phyloP scores from a whole-genome alignment of 2,888 invertebrate genomes.

The Apoda limacodes region DNA sequence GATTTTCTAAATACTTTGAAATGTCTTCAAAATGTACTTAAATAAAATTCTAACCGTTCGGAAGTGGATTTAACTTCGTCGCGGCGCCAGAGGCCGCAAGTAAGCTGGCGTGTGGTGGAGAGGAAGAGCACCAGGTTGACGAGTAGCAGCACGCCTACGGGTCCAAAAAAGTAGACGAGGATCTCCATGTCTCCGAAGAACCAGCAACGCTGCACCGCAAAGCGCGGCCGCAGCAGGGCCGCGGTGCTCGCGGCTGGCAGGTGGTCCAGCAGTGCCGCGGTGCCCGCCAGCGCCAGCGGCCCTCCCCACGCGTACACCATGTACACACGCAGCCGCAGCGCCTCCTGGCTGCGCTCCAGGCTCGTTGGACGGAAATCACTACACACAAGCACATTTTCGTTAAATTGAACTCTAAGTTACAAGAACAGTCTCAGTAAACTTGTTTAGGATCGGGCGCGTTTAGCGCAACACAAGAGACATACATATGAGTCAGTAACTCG shows the following conservation, averaged over 20 bases:
- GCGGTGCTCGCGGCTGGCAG: constrained; percentile 68
- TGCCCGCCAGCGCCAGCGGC: constrained; percentile 79
- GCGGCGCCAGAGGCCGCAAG: constrained; percentile 89
- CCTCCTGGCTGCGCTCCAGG: constrained; percentile 87
- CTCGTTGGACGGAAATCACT: constrained; percentile 88
- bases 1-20: neutral
- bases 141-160: constrained; percentile 81
- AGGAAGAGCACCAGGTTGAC: constrained; percentile 84
- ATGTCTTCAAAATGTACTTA: too few relatives aligned
- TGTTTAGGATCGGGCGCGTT: too few relatives aligned
- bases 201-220: constrained; percentile 85
- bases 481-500: too few relatives aligned
- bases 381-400: constrained; percentile 20
- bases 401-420: too few relatives aligned
- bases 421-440: too few relatives aligned
- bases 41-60: constrained; percentile 49
- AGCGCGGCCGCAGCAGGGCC: constrained; percentile 78
- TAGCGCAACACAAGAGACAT: too few relatives aligned
- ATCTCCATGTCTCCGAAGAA: constrained; percentile 87
- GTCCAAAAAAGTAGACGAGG: constrained; percentile 87
- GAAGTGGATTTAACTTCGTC: constrained; percentile 87
- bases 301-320: constrained; percentile 89
- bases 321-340: constrained; percentile 82
- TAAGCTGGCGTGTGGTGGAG: constrained; percentile 85
- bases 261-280: constrained; percentile 80